Base-by-base conservation (phyloP, 2,797 vertebrate genomes). In the Xenops minutus region DNA sequence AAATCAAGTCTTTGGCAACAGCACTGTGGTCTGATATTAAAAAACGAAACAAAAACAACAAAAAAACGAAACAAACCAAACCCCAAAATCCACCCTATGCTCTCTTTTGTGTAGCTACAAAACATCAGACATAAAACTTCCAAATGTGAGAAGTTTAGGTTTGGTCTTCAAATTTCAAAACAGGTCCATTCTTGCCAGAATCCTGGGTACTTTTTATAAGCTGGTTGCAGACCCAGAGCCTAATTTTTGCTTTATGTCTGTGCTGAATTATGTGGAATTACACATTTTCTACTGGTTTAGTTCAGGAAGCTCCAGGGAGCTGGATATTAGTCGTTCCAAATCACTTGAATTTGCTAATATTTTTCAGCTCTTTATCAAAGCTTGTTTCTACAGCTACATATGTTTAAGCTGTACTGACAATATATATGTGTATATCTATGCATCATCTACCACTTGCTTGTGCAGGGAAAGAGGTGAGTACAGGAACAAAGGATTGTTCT, bases 91-190 rank as follows among this genome's bases (percentile, higher is more conserved):
- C 8, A 41, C 7, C 1, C 2, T 51, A 10, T 49, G 36, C 9
- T 32, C 26, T 87, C 12, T 89, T 79, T 49, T 62, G 3, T 18
- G 8, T 39, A 67, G 41, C 29, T 24, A 71, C 2, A 39, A 77
- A 30, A 67, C 24, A 71, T 19, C 30, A 69, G 36, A 80, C 8
- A 4, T 29, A 16, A 88, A 88, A 17, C 11, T 24, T 46, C 17
- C 3, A 9, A 30, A 63, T 63, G 36, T 58, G 29, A 77, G 44
- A 55, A 29, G 8, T 84, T 88, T 49, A 10, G 30, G 8, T 74
- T 63, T 78, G 51, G 5, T n/a, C n/a, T 72, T 67, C 44, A 59
- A 43, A 74, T 89, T 84, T 83, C 43, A 76, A 76, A 90, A 39
- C 26, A 64, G 16, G 4, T 26, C 29, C 5, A 5, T 52, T 85